These are phyloP conservation scores for Lepetodrilus schrolli DNA, from an alignment of 2,888 invertebrate species.

Conservation along the genomic window DNA sequence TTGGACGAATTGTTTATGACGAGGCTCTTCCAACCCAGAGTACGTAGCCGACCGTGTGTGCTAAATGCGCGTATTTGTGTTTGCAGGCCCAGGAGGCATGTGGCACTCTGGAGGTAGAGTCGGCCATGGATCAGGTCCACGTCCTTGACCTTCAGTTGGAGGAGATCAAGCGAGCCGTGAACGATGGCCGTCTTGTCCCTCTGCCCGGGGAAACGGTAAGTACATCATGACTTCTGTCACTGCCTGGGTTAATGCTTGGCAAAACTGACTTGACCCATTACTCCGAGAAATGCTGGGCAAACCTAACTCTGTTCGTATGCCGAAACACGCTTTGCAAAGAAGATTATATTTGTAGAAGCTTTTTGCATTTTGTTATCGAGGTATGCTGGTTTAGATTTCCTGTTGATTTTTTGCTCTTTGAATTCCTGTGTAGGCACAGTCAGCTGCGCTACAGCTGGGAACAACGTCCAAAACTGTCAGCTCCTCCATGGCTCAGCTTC, in stretches of 20 bases:
- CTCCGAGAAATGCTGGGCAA: too few species aligned
- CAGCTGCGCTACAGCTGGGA: conserved; percentile 79
- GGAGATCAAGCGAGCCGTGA: conserved; percentile 86
- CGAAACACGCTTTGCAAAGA: too few species aligned
- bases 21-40: too few species aligned
- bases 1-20: too few species aligned
- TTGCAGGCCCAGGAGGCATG: conserved; percentile 68
- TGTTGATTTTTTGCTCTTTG: too few species aligned
- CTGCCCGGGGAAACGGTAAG: conserved; percentile 88
- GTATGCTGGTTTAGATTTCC: too few species aligned
- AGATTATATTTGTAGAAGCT: too few species aligned
- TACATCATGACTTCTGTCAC: too few species aligned
- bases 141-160: conserved; percentile 87
- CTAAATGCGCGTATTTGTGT: not conserved
- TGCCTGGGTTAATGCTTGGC: too few species aligned
- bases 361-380: too few species aligned
- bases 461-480: conserved; percentile 85
- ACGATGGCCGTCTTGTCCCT: conserved; percentile 83
- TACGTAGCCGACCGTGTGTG: not conserved
- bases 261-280: too few species aligned
- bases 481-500: conserved; percentile 87
- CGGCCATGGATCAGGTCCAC: conserved; percentile 86
- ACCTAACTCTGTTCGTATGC: too few species aligned
- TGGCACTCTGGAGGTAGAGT: conserved; percentile 84
- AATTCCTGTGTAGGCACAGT: conserved; percentile 78